A percentile compares a stretch with the other conserved stretches of the same genome.
These are phyloP conservation scores for Octodon degus DNA, from an alignment of 2,113 vertebrate species.

Conservation along the genomic window DNA sequence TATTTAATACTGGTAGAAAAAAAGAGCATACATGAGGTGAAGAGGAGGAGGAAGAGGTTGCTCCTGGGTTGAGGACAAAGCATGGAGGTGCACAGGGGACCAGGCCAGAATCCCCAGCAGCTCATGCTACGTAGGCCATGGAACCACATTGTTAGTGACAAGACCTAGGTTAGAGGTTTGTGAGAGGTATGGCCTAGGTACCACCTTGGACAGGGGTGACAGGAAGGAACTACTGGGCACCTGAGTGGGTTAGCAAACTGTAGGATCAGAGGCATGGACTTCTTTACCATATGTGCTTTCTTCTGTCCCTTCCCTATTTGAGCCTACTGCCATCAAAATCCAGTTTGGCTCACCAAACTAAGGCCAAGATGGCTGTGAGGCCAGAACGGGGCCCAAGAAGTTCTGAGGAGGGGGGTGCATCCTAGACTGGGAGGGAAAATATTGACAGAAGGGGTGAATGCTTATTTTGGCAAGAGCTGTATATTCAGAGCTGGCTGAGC, in stretches of 20 bases:
- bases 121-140: constrained; percentile 49
- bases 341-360: not conserved
- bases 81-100: not conserved
- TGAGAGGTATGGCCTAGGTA: constrained; percentile 55
- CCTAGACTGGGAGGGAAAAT: constrained; percentile 48
- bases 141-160: constrained; percentile 16
- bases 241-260: constrained; percentile 32
- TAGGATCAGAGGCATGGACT: not conserved
- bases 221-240: not conserved
- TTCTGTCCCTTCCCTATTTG: not conserved
- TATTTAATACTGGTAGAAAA: constrained; percentile 86
- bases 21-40: constrained; percentile 66
- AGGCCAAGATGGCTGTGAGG: not conserved
- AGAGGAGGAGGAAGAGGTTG: not conserved
- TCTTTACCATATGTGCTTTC: constrained; percentile 44
- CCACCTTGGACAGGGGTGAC: not conserved
- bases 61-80: constrained; percentile 30
- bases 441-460: constrained; percentile 37
- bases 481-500: not conserved
- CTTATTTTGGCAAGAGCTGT: constrained; percentile 48
- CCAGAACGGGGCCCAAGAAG: not conserved
- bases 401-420: not conserved
- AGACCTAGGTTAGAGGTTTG: constrained; percentile 61
- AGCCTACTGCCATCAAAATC: constrained; percentile 19
- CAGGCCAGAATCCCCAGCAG: constrained; percentile 30